Evolutionary conservation across 2,797 vertebrate genomes (phyloP), one percentile per base, ranked within the genome.

Genomic region (Galaxias olidus): DNA sequence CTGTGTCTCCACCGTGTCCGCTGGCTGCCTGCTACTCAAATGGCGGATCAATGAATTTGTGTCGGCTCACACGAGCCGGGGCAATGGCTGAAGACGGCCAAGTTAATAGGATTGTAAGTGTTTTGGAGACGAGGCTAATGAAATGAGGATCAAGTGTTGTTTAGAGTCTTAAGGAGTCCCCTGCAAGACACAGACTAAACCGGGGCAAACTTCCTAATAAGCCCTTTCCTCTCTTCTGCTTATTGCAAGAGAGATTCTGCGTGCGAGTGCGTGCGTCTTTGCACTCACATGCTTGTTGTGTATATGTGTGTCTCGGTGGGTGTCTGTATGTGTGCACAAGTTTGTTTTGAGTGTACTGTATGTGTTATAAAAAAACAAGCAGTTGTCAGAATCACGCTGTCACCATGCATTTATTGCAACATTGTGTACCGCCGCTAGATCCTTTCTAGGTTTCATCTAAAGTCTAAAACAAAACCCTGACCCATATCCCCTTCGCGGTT

Each of bases 61-160:
- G 70, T 79, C 73, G 46, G 74, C 58, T 52, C 61, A 40, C 49
- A 20, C 63, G 75, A 30, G 66, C 64, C 61, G 59, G 54, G 72
- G 72, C 72, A 72, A 1, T 0, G 53, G 61, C 19, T 41, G 9
- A 45, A 43, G 72, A 71, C 64, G 71, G 59, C 9, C 66, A 77
- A 65, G 73, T 69, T 86, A 85, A 87, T 86, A 79, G 77, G 77
- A 85, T 87, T 86, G 75, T 83, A 84, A 85, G 75, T 77, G 83
- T 85, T 76, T 79, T 67, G 73, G 75, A 66, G 72, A 71, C 55
- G 57, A 76, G 77, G 64, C 68, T 79, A 81, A 86, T 86, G 78
- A 87, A 86, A 86, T 77, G 76, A 84, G 44, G 59, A 73, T 42
- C 56, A 45, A 5, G 50, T 13, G 42, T 69, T 74, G 64, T 80